Evolutionary conservation across 2,888 invertebrate genomes (phyloP), one percentile per base, ranked within the genome.

Genomic region (Athalia rosae): DNA sequence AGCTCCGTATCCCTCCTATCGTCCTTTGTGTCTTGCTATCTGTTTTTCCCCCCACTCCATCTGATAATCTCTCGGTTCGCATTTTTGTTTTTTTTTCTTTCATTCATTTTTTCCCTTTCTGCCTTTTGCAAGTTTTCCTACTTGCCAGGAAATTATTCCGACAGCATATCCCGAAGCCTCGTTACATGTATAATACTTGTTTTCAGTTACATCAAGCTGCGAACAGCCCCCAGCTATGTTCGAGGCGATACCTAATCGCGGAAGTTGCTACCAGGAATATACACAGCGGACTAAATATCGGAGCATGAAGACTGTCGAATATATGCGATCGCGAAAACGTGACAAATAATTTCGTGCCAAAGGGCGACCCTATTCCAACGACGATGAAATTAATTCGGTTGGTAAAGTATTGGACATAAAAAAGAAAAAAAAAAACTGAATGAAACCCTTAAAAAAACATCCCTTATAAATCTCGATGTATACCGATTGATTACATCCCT

Each of bases 221-320:
- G 28, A 74, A 59, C 50, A 61, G 74, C 74, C 74, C 48, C n/a
- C 11, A 74, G 59, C 50, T 74, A 74, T 28, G 28, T 74, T 59
- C n/a, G 50, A 74, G 48, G 74, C 74, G 41, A 74, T 61, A 62
- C 47, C 45, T 62, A 74, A 62, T 62, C 74, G 74, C 48, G 61
- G 50, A 74, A 74, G 74, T 61, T 48, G 41, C 45, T 45, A 41
- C 71, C 7, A 58, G 58, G 28, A n/a, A 47, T 58, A 43, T n/a
- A 0, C 11, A 43, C 67, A 6, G 9, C 13, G 8, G 56, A 45
- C 43, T 7, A 45, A 47, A 43, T 71, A 71, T 58, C 71, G n/a
- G 9, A 58, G 71, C 28, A 61, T n/a, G 61, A 74, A 59, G 74
- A 74, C 74, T 74, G 74, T 74, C 74, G 59, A 28, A 28, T 28